Evolutionary conservation across 2,888 invertebrate species (phyloP).

Genomic region (Zygothrica quintamaculata): DNA sequence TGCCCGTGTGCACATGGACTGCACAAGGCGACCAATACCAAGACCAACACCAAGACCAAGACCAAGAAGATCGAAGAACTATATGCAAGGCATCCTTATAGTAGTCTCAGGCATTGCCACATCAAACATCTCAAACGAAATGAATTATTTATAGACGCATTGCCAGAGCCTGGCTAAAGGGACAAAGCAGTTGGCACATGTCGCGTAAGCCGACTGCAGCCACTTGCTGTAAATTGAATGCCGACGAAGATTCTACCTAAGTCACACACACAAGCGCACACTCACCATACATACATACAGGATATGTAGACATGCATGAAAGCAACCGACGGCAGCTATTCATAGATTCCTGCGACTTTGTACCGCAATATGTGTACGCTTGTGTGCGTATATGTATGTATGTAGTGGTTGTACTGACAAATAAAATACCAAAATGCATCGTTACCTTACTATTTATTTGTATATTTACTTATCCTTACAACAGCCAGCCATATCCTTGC

Average conservation of each 20-base stretch:
- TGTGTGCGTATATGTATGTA: constrained; percentile 5
- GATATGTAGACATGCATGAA: constrained; percentile 30
- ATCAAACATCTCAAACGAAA: constrained; percentile 80
- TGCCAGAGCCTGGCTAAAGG: constrained; percentile 29
- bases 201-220: constrained; percentile 63
- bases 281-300: no score
- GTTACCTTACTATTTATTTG: constrained; percentile 50
- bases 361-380: neutral
- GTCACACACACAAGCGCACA: no score
- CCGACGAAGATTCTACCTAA: constrained; percentile 32
- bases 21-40: no score
- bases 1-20: constrained; percentile 29
- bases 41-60: no score
- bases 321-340: constrained; percentile 8
- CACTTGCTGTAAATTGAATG: constrained; percentile 21
- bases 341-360: neutral
- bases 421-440: constrained; percentile 54
- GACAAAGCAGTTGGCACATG: constrained; percentile 22
- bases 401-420: constrained; percentile 20
- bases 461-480: constrained; percentile 25
- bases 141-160: constrained; percentile 82
- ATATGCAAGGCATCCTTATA: constrained; percentile 55
- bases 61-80: constrained; percentile 11
- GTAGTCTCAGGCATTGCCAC: constrained; percentile 54
- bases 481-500: neutral